phyloP scores from a whole-genome alignment of 2,113 vertebrate genomes.

The Zosterops borbonicus region DNA sequence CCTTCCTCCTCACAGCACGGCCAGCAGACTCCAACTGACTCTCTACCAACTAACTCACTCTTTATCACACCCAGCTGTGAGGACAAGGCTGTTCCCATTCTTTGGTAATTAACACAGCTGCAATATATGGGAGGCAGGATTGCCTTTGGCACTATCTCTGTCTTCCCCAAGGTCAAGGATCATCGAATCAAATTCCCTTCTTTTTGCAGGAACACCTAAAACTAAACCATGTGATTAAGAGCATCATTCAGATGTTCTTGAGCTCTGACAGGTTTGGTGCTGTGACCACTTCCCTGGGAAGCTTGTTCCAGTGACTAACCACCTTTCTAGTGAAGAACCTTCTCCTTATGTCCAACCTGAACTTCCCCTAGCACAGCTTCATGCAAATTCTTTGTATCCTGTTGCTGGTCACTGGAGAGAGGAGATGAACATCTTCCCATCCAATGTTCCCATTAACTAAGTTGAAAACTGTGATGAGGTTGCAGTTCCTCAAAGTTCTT shows the following conservation, averaged over 20 bases:
- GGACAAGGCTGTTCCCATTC: too few species aligned
- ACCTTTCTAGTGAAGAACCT: not conserved
- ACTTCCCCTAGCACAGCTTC: not conserved
- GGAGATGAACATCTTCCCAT: not conserved
- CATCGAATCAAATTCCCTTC: accelerated
- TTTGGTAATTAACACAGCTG: too few species aligned
- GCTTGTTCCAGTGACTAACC: not conserved
- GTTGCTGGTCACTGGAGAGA: not conserved
- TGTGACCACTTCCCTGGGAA: not conserved
- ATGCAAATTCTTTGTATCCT: not conserved
- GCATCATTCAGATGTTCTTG: not conserved
- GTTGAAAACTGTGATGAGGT: not conserved
- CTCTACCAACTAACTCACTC: too few species aligned
- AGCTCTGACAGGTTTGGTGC: not conserved
- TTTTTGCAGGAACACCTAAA: not conserved
- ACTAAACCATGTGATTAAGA: not conserved
- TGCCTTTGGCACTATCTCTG: too few species aligned
- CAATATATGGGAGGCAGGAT: too few species aligned
- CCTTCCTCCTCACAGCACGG: too few species aligned
- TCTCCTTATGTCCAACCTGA: not conserved
- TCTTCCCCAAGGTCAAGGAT: not conserved
- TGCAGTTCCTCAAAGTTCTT: not conserved
- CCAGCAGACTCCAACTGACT: too few species aligned
- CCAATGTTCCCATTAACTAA: not conserved
- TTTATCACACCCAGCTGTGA: too few species aligned